phyloP scores from a whole-genome alignment of 2,113 vertebrate species.

The Pseudorhombus dupliciocellatus region DNA sequence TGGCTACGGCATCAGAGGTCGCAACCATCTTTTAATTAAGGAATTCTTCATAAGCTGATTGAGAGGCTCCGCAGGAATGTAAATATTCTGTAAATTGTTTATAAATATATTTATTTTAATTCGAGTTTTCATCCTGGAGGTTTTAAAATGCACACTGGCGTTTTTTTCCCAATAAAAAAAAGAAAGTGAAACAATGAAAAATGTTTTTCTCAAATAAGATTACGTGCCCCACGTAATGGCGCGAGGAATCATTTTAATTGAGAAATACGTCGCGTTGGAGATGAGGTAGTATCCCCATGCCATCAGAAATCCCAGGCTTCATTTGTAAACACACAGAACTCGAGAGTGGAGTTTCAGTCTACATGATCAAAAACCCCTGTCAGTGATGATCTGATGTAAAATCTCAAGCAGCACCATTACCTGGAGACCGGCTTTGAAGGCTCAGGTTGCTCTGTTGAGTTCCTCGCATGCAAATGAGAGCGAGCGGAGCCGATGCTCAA shows the following conservation, averaged over 20 bases:
- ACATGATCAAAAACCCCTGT: constrained; percentile 67
- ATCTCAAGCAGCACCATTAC: constrained; percentile 67
- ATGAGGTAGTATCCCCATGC: constrained; percentile 17
- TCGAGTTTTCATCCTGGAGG: constrained; percentile 14
- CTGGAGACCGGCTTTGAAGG: constrained; percentile 74
- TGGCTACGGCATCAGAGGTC: constrained; percentile 66
- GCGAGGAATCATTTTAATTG: constrained; percentile 18
- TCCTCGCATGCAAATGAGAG: constrained; percentile 68
- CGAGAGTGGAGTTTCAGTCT: constrained; percentile 51
- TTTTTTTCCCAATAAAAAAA: constrained; percentile 58
- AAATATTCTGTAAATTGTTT: constrained; percentile 21
- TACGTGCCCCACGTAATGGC: background rate
- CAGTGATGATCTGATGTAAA: constrained; percentile 69
- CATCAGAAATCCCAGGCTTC: constrained; percentile 12
- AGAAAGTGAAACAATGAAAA: constrained; percentile 24
- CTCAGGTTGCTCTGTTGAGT: constrained; percentile 55
- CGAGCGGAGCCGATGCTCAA: constrained; percentile 30
- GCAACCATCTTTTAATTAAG: constrained; percentile 78
- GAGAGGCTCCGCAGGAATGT: constrained; percentile 16
- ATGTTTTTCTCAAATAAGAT: constrained; percentile 2
- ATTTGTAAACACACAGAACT: constrained; percentile 62
- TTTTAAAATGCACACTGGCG: background rate
- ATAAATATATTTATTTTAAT: constrained; percentile 22
- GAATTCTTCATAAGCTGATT: background rate
- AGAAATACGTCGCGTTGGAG: constrained; percentile 14